These are phyloP conservation scores for Anarrhichthys ocellatus DNA, from an alignment of 2,113 vertebrate genomes.

Conservation along the genomic window DNA sequence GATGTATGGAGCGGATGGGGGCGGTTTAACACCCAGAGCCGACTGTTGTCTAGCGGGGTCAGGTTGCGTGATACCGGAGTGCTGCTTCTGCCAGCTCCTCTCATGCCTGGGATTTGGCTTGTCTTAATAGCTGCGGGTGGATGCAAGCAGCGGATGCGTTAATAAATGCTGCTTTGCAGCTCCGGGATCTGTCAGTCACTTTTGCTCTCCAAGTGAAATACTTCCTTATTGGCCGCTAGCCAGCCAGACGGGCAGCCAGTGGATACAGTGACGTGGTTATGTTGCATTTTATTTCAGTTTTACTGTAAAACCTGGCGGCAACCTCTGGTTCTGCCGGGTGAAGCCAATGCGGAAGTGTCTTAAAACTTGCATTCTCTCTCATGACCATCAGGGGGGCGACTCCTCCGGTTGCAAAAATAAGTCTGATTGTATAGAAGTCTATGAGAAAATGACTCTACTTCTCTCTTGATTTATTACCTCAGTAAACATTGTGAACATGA, in stretches of 20 bases:
- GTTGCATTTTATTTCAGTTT: slow-evolving; percentile 30
- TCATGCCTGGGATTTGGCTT: slow-evolving; percentile 60
- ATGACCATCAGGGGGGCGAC: too few relatives aligned
- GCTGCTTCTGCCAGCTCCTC: slow-evolving; percentile 58
- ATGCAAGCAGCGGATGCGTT: slow-evolving; percentile 54
- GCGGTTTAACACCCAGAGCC: slow-evolving; percentile 77
- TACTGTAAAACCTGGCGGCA: neutral
- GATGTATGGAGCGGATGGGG: slow-evolving; percentile 74
- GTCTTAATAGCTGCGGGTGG: slow-evolving; percentile 67
- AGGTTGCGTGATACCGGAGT: slow-evolving; percentile 65
- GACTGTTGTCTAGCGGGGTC: slow-evolving; percentile 74
- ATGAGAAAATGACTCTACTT: too few relatives aligned
- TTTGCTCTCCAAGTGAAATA: slow-evolving; percentile 62
- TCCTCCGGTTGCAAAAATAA: too few relatives aligned
- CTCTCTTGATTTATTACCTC: too few relatives aligned
- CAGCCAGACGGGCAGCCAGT: slow-evolving; percentile 42
- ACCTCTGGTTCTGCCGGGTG: too few relatives aligned
- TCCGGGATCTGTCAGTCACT: slow-evolving; percentile 68
- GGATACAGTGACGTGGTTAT: slow-evolving; percentile 20
- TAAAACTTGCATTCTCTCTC: too few relatives aligned
- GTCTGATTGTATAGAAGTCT: too few relatives aligned
- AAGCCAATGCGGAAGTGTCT: too few relatives aligned
- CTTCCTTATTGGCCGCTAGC: slow-evolving; percentile 39
- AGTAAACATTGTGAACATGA: too few relatives aligned
- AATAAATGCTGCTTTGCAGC: slow-evolving; percentile 63